Conservation (phyloP, 2,888 invertebrate genomes). For the Pachydiplax longipennis region DNA sequence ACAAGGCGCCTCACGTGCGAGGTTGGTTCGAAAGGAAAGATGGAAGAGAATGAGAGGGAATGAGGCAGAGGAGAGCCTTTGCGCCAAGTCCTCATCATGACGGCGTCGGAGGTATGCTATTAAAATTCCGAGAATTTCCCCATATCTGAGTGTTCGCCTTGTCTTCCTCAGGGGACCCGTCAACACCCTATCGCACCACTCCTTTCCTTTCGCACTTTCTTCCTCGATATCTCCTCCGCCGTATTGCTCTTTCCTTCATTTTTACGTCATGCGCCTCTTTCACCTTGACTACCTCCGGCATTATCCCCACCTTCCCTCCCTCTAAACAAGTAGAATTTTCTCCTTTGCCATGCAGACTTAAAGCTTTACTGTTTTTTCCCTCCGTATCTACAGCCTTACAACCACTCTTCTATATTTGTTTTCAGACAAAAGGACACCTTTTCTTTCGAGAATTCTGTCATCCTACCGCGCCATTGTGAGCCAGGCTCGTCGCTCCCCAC, state of each 20-base stretch:
- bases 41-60: background rate
- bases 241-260: background rate
- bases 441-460: background rate
- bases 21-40: too few species aligned
- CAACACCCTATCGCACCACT: background rate
- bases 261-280: background rate
- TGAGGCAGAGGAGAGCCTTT: background rate
- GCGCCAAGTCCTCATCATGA: background rate
- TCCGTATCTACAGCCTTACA: background rate
- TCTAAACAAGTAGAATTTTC: background rate
- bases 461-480: background rate
- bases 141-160: background rate
- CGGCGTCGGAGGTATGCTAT: background rate
- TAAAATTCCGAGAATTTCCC: constrained; percentile 29
- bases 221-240: background rate
- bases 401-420: background rate
- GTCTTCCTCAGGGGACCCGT: background rate
- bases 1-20: too few species aligned
- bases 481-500: background rate
- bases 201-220: background rate
- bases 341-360: background rate
- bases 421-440: background rate
- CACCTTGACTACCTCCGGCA: background rate
- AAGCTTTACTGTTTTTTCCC: background rate
- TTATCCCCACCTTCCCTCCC: background rate